phyloP scores from a whole-genome alignment of 2,797 vertebrate genomes.

The Pithecia hirsuta region DNA sequence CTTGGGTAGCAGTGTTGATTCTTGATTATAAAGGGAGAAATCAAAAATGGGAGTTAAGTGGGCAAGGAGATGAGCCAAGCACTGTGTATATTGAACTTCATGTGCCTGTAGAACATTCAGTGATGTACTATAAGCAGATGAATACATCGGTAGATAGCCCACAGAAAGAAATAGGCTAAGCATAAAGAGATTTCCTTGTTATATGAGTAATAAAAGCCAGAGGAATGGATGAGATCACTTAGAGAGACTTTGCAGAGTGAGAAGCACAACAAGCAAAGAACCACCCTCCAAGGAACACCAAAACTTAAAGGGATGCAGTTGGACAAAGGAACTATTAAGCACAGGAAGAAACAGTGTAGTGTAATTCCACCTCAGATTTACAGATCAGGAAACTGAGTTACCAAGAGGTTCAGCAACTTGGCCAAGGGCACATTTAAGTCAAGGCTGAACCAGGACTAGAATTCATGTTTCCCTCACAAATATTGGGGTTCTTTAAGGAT shows the following conservation, averaged over 20 bases:
- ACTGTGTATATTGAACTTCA: background rate
- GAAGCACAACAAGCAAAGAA: background rate
- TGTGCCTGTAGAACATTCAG: background rate
- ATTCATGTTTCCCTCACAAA: background rate
- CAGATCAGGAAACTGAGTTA: background rate
- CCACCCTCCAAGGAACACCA: background rate
- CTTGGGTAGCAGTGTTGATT: background rate
- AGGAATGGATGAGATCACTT: background rate
- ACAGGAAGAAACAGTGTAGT: background rate
- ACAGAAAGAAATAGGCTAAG: background rate
- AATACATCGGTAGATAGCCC: background rate
- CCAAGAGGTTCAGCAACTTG: background rate
- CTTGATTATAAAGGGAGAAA: background rate
- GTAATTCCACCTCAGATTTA: background rate
- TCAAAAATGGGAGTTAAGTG: background rate
- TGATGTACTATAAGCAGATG: background rate
- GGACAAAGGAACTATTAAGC: background rate
- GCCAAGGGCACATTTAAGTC: background rate
- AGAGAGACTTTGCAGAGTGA: background rate
- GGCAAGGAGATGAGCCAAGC: background rate
- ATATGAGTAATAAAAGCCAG: background rate
- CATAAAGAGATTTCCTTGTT: background rate
- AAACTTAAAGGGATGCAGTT: background rate
- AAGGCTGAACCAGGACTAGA: background rate
- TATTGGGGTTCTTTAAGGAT: background rate